A percentile compares a stretch with the other conserved stretches of the same genome.
phyloP scores from a whole-genome alignment of 30 jellyfish, hydroid and myxozoan species.

The Hydractinia symbiolongicarpus region DNA sequence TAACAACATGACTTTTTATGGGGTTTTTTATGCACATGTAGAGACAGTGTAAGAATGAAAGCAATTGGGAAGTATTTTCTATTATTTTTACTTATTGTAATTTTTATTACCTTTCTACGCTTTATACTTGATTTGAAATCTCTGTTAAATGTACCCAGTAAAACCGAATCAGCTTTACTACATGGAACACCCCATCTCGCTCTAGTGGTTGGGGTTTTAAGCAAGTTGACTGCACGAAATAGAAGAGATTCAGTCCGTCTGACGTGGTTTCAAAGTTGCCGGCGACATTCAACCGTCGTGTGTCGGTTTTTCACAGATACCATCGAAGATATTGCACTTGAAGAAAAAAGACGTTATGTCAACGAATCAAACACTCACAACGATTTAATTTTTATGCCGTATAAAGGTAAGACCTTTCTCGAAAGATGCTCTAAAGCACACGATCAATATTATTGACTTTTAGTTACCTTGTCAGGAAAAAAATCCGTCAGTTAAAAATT shows the following conservation, averaged over 20 bases:
- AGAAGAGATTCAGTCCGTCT: conserved; percentile 61
- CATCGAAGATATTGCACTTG: conserved; percentile 28
- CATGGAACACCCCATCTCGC: not conserved
- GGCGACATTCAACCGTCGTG: conserved; percentile 9
- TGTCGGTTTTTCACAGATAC: conserved; percentile 77
- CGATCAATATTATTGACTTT: no score
- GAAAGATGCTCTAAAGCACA: no score
- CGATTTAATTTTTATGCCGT: conserved; percentile 78
- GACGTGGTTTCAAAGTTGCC: conserved; percentile 75
- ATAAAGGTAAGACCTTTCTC: conserved; percentile 63
- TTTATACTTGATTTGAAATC: no score
- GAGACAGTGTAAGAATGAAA: no score
- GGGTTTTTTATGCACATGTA: no score
- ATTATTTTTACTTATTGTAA: no score
- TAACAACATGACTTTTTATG: no score
- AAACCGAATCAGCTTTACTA: no score
- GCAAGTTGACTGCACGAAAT: conserved; percentile 30
- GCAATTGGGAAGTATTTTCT: no score
- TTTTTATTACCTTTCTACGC: no score
- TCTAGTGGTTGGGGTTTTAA: conserved; percentile 59
- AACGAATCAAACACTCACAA: conserved; percentile 29
- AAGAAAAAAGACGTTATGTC: not conserved
- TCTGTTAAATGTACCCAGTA: no score
- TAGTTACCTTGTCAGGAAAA: no score
- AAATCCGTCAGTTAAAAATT: not conserved